A percentile compares a stretch with the other conserved stretches of the same genome.
Evolutionary conservation across 2,888 invertebrate species (phyloP).

Genomic region (Tetropium fuscum): DNA sequence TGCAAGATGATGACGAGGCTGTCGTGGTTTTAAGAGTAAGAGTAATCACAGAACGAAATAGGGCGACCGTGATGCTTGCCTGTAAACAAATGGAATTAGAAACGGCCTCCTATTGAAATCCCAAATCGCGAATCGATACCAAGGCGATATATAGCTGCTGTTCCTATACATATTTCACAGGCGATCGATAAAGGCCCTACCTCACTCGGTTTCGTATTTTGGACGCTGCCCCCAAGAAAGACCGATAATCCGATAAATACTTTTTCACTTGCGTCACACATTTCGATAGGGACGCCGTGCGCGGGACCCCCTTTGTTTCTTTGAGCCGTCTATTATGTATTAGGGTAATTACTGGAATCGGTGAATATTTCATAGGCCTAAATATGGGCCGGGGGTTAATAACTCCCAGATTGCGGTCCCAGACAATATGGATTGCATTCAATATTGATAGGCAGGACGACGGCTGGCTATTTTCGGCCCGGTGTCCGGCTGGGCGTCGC

Average conservation of each 20-base stretch:
- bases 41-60: too few relatives aligned
- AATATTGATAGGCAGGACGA: neutral
- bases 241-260: constrained; percentile 42
- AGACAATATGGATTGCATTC: neutral
- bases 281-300: neutral
- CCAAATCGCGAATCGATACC: constrained; percentile 9
- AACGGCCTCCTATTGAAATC: too few relatives aligned
- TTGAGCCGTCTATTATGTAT: neutral
- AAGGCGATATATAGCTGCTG: neutral
- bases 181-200: constrained; percentile 41
- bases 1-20: too few relatives aligned
- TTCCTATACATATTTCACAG: constrained; percentile 30
- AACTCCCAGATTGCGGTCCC: neutral
- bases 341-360: constrained; percentile 5
- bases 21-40: too few relatives aligned
- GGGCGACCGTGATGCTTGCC: too few relatives aligned
- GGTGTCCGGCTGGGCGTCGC: too few relatives aligned
- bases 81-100: too few relatives aligned
- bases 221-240: constrained; percentile 29
- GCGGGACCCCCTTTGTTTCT: neutral
- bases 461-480: too few relatives aligned
- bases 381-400: neutral
- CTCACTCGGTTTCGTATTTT: constrained; percentile 44
- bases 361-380: constrained; percentile 12
- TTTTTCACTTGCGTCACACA: constrained; percentile 21